Evolutionary conservation across 2,888 invertebrate genomes (phyloP).

Genomic region (Sphinx pinastri): DNA sequence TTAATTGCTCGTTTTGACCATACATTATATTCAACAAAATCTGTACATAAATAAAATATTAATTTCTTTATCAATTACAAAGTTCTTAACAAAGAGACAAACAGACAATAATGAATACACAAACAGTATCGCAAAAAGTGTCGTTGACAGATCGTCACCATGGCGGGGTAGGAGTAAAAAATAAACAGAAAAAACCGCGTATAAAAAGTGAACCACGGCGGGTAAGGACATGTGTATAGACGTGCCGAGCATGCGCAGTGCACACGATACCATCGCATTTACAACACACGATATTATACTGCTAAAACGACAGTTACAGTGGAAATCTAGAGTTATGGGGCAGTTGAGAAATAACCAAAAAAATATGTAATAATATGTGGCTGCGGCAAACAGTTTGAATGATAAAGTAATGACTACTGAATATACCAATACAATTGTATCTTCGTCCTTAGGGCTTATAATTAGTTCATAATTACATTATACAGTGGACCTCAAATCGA

Average conservation of each 20-base stretch:
- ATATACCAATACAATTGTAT: no score
- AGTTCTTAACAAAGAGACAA: not conserved
- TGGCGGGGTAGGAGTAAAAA: not conserved
- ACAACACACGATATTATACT: not conserved
- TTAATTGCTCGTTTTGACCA: no score
- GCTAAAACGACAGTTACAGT: no score
- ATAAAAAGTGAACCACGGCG: conserved; percentile 11
- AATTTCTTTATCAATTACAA: not conserved
- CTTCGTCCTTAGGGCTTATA: no score
- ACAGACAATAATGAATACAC: not conserved
- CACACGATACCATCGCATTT: not conserved
- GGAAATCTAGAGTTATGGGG: no score
- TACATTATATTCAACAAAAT: no score
- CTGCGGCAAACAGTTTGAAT: no score
- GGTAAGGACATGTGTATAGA: conserved; percentile 11
- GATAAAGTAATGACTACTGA: no score
- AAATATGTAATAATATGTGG: no score
- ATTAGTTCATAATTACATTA: no score
- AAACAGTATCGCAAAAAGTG: not conserved
- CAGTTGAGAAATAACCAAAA: no score
- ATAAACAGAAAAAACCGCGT: not conserved
- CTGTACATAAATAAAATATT: not conserved
- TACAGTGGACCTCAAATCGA: no score
- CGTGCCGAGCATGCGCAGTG: not conserved
- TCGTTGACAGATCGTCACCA: conserved; percentile 17